These are phyloP conservation scores for Heterotilapia buettikoferi DNA, from an alignment of 2,113 vertebrate genomes.

Conservation along the genomic window DNA sequence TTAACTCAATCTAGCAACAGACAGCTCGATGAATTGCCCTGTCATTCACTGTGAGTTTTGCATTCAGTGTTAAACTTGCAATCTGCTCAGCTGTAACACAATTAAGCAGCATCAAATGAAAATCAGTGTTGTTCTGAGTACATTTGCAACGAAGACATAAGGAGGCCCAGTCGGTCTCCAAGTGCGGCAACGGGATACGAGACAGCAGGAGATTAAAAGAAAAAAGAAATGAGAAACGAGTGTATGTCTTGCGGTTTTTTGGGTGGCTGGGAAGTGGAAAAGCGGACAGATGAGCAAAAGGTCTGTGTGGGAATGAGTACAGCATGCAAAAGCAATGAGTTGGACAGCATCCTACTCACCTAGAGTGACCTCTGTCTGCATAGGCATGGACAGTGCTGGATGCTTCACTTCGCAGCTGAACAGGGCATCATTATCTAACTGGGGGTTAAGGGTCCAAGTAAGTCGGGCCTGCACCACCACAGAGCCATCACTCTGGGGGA, in stretches of 20 bases:
- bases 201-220: slow-evolving; percentile 13
- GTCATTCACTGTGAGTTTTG: slow-evolving; percentile 66
- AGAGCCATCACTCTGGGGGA: slow-evolving; percentile 89
- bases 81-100: slow-evolving; percentile 68
- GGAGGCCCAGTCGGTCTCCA: neutral
- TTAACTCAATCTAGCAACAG: slow-evolving; percentile 71
- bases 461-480: slow-evolving; percentile 91
- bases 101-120: slow-evolving; percentile 70
- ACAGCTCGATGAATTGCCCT: slow-evolving; percentile 71
- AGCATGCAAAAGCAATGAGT: neutral
- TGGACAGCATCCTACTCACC: slow-evolving; percentile 72
- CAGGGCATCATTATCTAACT: slow-evolving; percentile 92
- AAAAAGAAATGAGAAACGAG: neutral
- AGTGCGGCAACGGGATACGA: neutral
- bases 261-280: neutral
- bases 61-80: slow-evolving; percentile 58
- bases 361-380: slow-evolving; percentile 92
- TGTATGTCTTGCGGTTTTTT: neutral
- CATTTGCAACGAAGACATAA: slow-evolving; percentile 57
- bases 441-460: slow-evolving; percentile 95
- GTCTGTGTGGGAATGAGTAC: neutral
- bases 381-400: slow-evolving; percentile 94
- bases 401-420: slow-evolving; percentile 99
- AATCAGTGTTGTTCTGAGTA: slow-evolving; percentile 65
- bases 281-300: neutral